Evolutionary conservation across 1,140 invertebrate genomes (phyloP), one percentile per base, ranked within the genome.

Genomic region (Mercenaria mercenaria): DNA sequence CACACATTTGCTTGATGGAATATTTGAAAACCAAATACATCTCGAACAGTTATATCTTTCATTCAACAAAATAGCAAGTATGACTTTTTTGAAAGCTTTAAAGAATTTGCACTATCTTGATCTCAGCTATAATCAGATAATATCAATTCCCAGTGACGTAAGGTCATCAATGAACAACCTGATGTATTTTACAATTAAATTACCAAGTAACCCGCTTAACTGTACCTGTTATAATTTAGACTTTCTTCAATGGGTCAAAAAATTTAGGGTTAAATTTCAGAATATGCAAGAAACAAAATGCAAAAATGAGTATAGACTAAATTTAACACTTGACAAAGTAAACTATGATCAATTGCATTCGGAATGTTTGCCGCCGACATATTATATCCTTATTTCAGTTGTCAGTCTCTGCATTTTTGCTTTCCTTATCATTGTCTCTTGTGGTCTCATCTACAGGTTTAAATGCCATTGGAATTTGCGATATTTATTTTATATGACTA

Each of bases 381-480:
- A 23, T 32, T n/a, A 39, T 23, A 41, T 47, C 8, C 37, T 64
- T n/a, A 41, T 29, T 11, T n/a, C 67, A 37, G 52, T 43, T 4
- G 41, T 32, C 13, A 43, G 59, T 32, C 11, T 67, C 2, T 69
- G 34, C 39, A 64, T 88, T 41, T 0, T 81, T 0, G 41, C 61
- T 0, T 41, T 67, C 23, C 0, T 88, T 1, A 50, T 37, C 20
- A 39, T 88, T 47, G 20, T 88, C 26, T 23, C 34, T 39, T 56
- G 76, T n/a, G 87, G 87, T 2, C 23, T 89, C 10, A 37, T 89
- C 23, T 89, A 82, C 47, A 23, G 79, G 20, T 89, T 69, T 37
- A 56, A 64, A n/a, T 89, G n/a, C n/a, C n/a, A n/a, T n/a, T n/a
- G 87, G 88, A 76, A 84, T 23, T 29, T 90, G 11, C 88, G 88